Evolutionary conservation across 2,797 vertebrate species (phyloP), one percentile per base, ranked within the genome.

Genomic region (Neopelma chrysocephalum): DNA sequence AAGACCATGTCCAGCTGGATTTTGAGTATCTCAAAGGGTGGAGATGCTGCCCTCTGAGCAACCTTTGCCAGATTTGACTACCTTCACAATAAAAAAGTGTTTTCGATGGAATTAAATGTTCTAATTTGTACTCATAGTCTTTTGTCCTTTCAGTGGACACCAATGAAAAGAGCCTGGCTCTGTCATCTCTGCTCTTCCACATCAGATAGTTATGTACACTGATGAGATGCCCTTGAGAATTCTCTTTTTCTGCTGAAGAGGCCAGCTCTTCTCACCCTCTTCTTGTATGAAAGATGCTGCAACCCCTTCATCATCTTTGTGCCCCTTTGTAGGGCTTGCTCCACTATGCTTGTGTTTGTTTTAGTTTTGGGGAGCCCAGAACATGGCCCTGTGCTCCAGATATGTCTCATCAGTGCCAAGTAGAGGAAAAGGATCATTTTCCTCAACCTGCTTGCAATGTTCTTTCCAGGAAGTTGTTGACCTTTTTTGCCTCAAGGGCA

Each of bases 341-440:
- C 23, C 47, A 47, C 27, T 81, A 42, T 32, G 43, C 3, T 40
- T 6, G 5, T 34, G 19, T 20, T 51, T 26, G 9, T 40, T 81
- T 77, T 82, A 47, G 19, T 40, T 73, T 85, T 43, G 27, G 15
- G n/a, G 5, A 78, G 3, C 31, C 60, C 51, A 57, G 61, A 82
- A 32, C 31, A 57, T 27, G 15, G 36, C 23, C 1, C 11, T 60
- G 18, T 6, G 36, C 32, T 61, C 11, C 29, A 0, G 1, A 42
- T n/a, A 15, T 29, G 15, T 25, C 51, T 31, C 15, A 65, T 16
- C 9, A 65, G 21, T 17, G 36, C 40, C 58, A 34, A 53, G 19
- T 20, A 57, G 25, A 90, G 12, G 9, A 27, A 25, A 64, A 70
- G 8, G 12, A 84, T 50, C 19, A n/a, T 1, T 1, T 82, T 20